Evolutionary conservation across 2,888 invertebrate genomes (phyloP).

Genomic region (Nemoura dubitans): DNA sequence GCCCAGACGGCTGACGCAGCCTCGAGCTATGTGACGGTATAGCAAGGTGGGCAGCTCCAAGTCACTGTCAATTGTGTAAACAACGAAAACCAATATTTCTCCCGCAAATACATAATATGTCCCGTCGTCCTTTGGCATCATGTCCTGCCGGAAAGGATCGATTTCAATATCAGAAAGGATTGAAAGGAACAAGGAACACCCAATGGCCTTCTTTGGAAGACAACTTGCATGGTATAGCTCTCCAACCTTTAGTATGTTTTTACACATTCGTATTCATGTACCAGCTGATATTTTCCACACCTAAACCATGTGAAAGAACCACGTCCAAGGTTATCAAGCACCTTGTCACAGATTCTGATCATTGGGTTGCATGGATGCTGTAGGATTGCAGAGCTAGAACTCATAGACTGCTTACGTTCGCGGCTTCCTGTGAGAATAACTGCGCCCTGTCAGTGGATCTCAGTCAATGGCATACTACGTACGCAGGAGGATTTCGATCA

Average conservation of each 20-base stretch:
- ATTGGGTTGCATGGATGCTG: no score
- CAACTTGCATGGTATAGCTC: neutral
- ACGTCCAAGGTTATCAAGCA: no score
- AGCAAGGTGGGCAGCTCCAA: neutral
- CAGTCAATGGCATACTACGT: neutral
- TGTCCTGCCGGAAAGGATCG: neutral
- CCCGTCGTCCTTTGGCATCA: neutral
- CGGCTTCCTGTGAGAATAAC: no score
- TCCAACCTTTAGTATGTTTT: no score
- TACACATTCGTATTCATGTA: no score
- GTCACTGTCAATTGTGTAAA: neutral
- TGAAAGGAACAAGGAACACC: neutral
- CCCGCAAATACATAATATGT: neutral
- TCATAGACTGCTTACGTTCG: no score
- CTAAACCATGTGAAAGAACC: no score
- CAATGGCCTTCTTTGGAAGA: neutral
- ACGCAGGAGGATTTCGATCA: neutral
- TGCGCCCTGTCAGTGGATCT: neutral
- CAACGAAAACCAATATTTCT: neutral
- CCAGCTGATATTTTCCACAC: no score
- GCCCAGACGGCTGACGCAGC: no score
- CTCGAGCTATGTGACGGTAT: no score
- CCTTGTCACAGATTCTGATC: no score
- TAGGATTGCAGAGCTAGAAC: no score
- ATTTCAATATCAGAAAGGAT: neutral